Percentiles rank a stretch among this genome's conserved stretches.
Conservation (phyloP, 37 sponge, comb jelly and placozoan genomes). For the Ianthella basta region DNA sequence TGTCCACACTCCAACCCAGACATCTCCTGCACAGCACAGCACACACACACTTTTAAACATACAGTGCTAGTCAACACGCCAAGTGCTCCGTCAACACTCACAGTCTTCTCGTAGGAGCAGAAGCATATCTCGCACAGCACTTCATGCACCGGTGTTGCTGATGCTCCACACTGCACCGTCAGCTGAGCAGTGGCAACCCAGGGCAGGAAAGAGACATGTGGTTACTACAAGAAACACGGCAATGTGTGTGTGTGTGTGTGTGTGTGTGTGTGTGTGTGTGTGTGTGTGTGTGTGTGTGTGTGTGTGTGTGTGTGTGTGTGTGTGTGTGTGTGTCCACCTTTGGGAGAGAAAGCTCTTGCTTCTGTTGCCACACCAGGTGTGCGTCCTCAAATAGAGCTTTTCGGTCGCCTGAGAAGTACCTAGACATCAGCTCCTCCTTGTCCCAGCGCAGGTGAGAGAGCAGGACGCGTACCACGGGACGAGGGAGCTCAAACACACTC, state of each 20-base stretch:
- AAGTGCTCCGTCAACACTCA: neutral
- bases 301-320: neutral
- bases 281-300: neutral
- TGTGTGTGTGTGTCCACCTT: neutral
- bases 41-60: too few relatives aligned
- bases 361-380: constrained; percentile 68
- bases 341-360: constrained; percentile 11
- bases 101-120: constrained; percentile 43
- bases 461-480: constrained; percentile 73
- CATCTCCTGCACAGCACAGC: constrained; percentile 58
- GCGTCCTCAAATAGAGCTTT: constrained; percentile 82
- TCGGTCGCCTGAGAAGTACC: constrained; percentile 81
- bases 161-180: constrained; percentile 75
- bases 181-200: constrained; percentile 26
- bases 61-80: neutral
- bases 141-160: constrained; percentile 70
- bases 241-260: neutral
- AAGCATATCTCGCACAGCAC: constrained; percentile 85
- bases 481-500: constrained; percentile 84
- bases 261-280: too few relatives aligned
- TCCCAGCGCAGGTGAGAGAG: constrained; percentile 91
- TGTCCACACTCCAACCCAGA: constrained; percentile 91
- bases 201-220: too few relatives aligned
- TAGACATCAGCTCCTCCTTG: constrained; percentile 89
- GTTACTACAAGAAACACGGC: neutral